These are phyloP conservation scores for Atopsyche davidsoni DNA, from an alignment of 1,140 invertebrate genomes.

Conservation along the genomic window DNA sequence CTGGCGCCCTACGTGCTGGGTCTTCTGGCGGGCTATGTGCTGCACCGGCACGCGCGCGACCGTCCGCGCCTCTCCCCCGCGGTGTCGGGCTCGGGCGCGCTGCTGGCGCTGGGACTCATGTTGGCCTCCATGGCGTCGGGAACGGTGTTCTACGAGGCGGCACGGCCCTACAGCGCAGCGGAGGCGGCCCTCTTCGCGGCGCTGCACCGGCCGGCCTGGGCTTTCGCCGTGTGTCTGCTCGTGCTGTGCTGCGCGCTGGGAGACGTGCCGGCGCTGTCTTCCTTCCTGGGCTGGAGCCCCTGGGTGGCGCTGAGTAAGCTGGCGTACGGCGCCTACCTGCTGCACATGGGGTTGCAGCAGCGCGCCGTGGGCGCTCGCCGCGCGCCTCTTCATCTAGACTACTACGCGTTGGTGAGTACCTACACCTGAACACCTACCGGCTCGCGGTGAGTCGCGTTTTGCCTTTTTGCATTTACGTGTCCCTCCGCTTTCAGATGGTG, in stretches of 20 bases:
- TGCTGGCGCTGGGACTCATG: slow-evolving; percentile 30
- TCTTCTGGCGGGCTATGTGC: slow-evolving; percentile 47
- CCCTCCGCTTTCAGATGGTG: too few relatives aligned
- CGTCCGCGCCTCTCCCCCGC: slow-evolving; percentile 5
- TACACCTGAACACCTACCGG: too few relatives aligned
- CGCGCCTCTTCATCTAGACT: not conserved
- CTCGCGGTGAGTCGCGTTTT: too few relatives aligned
- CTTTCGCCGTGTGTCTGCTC: not conserved
- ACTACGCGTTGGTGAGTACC: too few relatives aligned
- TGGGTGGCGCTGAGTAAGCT: not conserved
- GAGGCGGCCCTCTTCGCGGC: slow-evolving; percentile 2
- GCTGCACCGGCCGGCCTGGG: slow-evolving; percentile 6
- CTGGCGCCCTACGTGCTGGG: slow-evolving; percentile 49
- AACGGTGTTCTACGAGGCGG: not conserved
- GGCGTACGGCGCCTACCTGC: slow-evolving; percentile 6
- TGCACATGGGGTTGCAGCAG: not conserved
- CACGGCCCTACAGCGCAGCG: not conserved
- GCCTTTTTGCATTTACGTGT: too few relatives aligned
- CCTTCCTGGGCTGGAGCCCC: not conserved
- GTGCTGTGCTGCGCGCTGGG: slow-evolving; percentile 4
- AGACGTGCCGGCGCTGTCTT: not conserved
- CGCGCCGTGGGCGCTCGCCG: not conserved
- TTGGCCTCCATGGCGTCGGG: slow-evolving; percentile 12
- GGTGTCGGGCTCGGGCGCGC: slow-evolving; percentile 38
- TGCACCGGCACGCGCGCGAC: slow-evolving; percentile 30